Conservation (phyloP, 2,113 vertebrate species). For the Excalfactoria chinensis region DNA sequence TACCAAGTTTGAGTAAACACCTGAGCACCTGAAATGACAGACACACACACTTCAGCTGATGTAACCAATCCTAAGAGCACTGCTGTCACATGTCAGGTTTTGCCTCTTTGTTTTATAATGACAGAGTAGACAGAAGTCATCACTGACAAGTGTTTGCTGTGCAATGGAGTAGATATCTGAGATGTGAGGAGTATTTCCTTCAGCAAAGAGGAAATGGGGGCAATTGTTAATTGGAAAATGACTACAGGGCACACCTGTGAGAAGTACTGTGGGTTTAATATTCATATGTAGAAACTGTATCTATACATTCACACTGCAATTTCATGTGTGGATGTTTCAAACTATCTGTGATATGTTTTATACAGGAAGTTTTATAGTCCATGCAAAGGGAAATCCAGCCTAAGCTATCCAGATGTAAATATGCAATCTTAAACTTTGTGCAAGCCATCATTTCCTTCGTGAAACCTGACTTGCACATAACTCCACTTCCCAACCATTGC, state of each 20-base stretch:
- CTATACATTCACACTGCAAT: background rate
- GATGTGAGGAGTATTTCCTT: background rate
- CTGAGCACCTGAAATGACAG: background rate
- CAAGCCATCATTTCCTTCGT: background rate
- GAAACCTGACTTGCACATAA: background rate
- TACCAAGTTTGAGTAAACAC: background rate
- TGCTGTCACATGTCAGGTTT: background rate
- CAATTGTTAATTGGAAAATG: background rate
- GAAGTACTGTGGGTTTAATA: background rate
- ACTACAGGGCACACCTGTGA: background rate
- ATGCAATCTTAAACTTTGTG: background rate
- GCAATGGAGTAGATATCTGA: background rate
- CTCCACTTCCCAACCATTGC: background rate
- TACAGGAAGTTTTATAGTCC: background rate
- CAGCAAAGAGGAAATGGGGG: background rate
- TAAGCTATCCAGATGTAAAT: background rate
- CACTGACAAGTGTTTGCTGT: background rate
- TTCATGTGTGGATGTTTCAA: background rate
- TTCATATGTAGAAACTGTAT: background rate
- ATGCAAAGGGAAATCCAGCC: background rate
- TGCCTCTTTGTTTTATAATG: background rate
- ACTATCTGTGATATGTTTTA: fast-evolving
- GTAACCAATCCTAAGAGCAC: background rate
- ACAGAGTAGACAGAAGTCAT: background rate
- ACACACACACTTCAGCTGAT: background rate